Conservation (phyloP, 2,888 invertebrate genomes). For the Pogonocherus hispidulus region DNA sequence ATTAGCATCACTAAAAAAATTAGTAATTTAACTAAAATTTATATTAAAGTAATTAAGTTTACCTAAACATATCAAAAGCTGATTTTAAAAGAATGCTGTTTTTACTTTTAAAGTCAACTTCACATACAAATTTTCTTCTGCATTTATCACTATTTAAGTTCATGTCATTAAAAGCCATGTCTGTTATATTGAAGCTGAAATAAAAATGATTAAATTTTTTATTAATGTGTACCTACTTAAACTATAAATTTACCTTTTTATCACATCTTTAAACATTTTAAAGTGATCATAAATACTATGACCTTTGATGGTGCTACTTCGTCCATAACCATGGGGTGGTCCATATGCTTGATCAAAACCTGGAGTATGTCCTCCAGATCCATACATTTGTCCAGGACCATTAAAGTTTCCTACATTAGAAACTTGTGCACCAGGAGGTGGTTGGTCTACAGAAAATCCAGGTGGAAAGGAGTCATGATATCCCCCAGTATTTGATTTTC, state of each 20-base stretch:
- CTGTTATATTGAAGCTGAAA: slow-evolving; percentile 62
- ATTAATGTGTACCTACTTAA: neutral
- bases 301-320: slow-evolving; percentile 5
- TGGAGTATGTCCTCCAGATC: neutral
- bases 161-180: slow-evolving; percentile 62
- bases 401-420: neutral
- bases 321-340: slow-evolving; percentile 6
- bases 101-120: slow-evolving; percentile 69
- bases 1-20: slow-evolving; percentile 48
- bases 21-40: neutral
- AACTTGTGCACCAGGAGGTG: slow-evolving; percentile 16
- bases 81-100: slow-evolving; percentile 58
- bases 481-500: neutral
- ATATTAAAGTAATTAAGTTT: slow-evolving; percentile 13
- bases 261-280: slow-evolving; percentile 19
- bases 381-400: neutral
- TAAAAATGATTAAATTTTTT: slow-evolving; percentile 8
- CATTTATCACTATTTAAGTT: slow-evolving; percentile 64
- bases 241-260: slow-evolving; percentile 29
- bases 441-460: slow-evolving; percentile 16
- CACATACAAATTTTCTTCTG: slow-evolving; percentile 70
- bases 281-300: slow-evolving; percentile 14
- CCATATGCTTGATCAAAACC: slow-evolving; percentile 1
- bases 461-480: slow-evolving; percentile 6
- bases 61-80: slow-evolving; percentile 55